Conservation (phyloP, 2,113 vertebrate genomes). For the Coryphaenoides rupestris region DNA sequence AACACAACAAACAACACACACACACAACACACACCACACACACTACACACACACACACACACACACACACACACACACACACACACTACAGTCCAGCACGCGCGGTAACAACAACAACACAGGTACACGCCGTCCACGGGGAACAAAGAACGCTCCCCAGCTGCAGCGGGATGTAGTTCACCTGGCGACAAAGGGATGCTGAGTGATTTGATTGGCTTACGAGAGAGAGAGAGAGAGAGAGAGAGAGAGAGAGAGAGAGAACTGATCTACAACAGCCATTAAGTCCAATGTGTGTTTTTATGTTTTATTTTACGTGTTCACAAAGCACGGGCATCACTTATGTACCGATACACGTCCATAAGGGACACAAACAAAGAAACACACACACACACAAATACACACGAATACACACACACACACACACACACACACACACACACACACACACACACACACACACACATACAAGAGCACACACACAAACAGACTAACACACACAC, state of each 20-base stretch:
- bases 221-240: constrained; percentile 4
- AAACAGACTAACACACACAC: constrained; percentile 9
- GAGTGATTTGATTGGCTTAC: constrained; percentile 30
- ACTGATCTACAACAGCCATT: too few relatives aligned
- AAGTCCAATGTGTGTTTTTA: too few relatives aligned
- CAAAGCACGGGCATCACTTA: too few relatives aligned
- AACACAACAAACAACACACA: too few relatives aligned
- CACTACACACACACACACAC: too few relatives aligned
- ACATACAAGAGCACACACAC: not conserved
- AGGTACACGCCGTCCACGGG: constrained; percentile 31
- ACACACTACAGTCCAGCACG: too few relatives aligned
- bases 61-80: too few relatives aligned
- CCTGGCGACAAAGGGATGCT: constrained; percentile 24
- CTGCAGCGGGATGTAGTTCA: constrained; percentile 29
- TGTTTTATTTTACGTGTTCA: too few relatives aligned
- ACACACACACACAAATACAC: not conserved
- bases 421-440: not conserved
- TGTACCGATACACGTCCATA: not conserved
- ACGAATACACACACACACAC: too few relatives aligned
- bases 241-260: constrained; percentile 3
- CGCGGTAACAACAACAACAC: constrained; percentile 33
- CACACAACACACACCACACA: too few relatives aligned
- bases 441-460: not conserved
- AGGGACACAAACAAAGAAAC: constrained; percentile 41
- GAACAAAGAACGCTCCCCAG: constrained; percentile 39